These are phyloP conservation scores for Eristalis pertinax DNA, from an alignment of 2,888 invertebrate genomes.

Conservation along the genomic window DNA sequence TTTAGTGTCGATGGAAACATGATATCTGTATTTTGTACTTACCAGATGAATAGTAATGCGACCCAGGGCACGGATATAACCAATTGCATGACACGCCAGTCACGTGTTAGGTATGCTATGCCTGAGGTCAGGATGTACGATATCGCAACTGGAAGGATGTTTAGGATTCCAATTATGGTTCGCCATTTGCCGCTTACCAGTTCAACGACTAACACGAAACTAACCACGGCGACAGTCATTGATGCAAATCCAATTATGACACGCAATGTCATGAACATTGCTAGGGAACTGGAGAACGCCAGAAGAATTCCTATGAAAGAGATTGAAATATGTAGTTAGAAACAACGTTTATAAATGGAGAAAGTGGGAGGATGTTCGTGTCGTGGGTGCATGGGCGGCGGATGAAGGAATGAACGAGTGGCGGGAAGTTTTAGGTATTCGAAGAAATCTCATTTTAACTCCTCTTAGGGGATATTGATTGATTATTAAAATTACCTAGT, in stretches of 20 bases:
- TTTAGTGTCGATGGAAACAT: slow-evolving; percentile 1
- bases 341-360: not conserved
- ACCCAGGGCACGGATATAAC: slow-evolving; percentile 84
- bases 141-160: slow-evolving; percentile 85
- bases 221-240: slow-evolving; percentile 86
- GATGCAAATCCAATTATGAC: slow-evolving; percentile 85
- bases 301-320: slow-evolving; percentile 81
- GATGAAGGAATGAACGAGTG: not conserved
- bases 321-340: not conserved
- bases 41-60: slow-evolving; percentile 83
- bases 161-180: slow-evolving; percentile 85
- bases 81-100: slow-evolving; percentile 83
- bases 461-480: too few species aligned
- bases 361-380: not conserved
- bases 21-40: slow-evolving; percentile 75
- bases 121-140: slow-evolving; percentile 84
- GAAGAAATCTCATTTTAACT: too few species aligned
- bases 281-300: slow-evolving; percentile 84
- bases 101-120: slow-evolving; percentile 84
- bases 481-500: too few species aligned
- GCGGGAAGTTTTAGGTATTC: too few species aligned
- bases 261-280: slow-evolving; percentile 83
- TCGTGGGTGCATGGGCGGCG: not conserved
- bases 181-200: slow-evolving; percentile 86
- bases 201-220: slow-evolving; percentile 86